Conservation (phyloP, 2,113 vertebrate genomes). For the Hippocampus abdominalis region DNA sequence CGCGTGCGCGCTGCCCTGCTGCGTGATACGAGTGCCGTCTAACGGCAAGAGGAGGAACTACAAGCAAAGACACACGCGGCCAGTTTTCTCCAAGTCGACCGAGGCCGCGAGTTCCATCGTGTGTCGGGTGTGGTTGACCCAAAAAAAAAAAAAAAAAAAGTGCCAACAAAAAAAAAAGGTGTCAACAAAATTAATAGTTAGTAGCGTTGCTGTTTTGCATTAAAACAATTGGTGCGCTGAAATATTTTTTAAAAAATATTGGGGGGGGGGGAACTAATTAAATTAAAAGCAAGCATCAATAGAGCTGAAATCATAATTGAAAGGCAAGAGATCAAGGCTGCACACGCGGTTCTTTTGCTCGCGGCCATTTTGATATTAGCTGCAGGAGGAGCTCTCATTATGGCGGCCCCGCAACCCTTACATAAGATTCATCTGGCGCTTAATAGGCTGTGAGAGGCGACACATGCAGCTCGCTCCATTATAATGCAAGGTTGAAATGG, state of each 20-base stretch:
- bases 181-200: no score
- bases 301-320: slow-evolving; percentile 61
- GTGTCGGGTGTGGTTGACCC: not conserved
- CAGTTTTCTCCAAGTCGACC: not conserved
- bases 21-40: slow-evolving; percentile 71
- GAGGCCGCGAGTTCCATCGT: not conserved
- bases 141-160: not conserved
- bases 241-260: no score
- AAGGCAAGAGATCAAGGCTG: slow-evolving; percentile 51
- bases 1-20: slow-evolving; percentile 23
- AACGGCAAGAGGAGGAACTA: slow-evolving; percentile 34
- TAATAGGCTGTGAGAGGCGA: slow-evolving; percentile 92
- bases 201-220: not conserved
- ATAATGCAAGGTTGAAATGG: slow-evolving; percentile 93
- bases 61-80: not conserved
- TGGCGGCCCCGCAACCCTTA: slow-evolving; percentile 56
- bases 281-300: slow-evolving; percentile 36
- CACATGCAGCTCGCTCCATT: slow-evolving; percentile 89
- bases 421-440: slow-evolving; percentile 91
- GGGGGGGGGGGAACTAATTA: slow-evolving; percentile 35
- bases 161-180: no score
- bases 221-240: not conserved
- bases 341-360: slow-evolving; percentile 57
- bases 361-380: slow-evolving; percentile 59
- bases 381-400: slow-evolving; percentile 58